Conservation (phyloP, 37 sponge, comb jelly and placozoan species). For the Petrosia ficiformis region DNA sequence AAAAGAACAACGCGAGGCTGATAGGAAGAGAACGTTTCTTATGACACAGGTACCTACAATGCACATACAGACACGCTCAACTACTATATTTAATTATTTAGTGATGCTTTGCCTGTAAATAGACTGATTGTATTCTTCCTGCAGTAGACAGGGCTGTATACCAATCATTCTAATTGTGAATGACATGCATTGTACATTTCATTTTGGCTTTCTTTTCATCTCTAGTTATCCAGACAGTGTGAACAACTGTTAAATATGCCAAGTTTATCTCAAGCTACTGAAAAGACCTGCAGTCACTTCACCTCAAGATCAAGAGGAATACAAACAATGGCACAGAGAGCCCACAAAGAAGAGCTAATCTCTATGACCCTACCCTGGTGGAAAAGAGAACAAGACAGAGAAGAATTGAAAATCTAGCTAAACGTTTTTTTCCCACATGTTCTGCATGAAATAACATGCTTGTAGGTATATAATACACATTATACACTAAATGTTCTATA, state of each 20-base stretch:
- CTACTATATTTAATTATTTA: too few species aligned
- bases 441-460: too few species aligned
- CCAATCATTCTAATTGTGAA: too few species aligned
- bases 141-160: too few species aligned
- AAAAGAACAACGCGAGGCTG: neutral
- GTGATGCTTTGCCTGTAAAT: too few species aligned
- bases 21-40: conserved; percentile 7
- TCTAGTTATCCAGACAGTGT: conserved; percentile 30
- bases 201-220: conserved; percentile 2
- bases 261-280: conserved; percentile 2
- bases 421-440: too few species aligned
- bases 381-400: conserved; percentile 14
- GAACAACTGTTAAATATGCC: conserved; percentile 41
- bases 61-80: too few species aligned
- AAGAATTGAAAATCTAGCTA: too few species aligned
- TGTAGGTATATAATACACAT: too few species aligned
- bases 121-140: too few species aligned
- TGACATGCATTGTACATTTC: too few species aligned
- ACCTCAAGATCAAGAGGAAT: conserved; percentile 16
- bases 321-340: conserved; percentile 60
- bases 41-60: neutral
- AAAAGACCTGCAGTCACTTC: neutral
- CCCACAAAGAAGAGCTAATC: conserved; percentile 66
- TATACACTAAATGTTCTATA: too few species aligned
- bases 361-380: conserved; percentile 54